Conservation (phyloP, 2,797 vertebrate genomes). For the Coendou prehensilis region DNA sequence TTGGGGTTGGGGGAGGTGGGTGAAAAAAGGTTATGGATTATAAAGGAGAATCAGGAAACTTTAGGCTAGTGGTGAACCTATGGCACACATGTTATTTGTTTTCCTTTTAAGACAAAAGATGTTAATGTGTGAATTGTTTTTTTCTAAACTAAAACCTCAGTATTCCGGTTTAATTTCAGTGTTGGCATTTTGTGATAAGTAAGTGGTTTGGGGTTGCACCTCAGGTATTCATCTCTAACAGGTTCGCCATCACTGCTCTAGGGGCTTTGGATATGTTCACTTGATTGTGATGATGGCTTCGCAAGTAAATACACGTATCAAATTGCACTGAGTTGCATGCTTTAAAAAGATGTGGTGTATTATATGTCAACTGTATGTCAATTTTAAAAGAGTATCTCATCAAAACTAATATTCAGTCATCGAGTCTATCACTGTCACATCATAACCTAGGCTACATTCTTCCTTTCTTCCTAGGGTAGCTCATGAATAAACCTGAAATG, state of each 20-base stretch:
- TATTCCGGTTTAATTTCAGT: background rate
- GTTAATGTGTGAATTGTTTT: background rate
- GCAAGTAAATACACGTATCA: background rate
- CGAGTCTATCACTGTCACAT: background rate
- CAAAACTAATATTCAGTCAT: background rate
- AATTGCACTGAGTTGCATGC: background rate
- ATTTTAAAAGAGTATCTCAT: constrained; percentile 29
- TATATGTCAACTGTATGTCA: background rate
- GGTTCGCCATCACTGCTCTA: background rate
- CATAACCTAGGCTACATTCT: background rate
- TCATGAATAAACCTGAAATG: background rate
- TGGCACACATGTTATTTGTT: background rate
- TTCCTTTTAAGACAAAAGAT: background rate
- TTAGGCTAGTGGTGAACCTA: background rate
- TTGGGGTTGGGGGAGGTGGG: background rate
- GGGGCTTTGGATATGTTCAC: background rate
- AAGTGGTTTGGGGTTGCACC: background rate
- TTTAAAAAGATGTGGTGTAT: background rate
- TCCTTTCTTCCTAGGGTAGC: background rate
- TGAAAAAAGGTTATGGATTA: background rate
- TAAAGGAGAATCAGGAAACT: background rate
- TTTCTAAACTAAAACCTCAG: background rate
- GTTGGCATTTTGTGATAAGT: background rate
- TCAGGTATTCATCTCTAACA: background rate
- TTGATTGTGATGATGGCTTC: background rate